Evolutionary conservation across 1,140 invertebrate species (phyloP), one percentile per base, ranked within the genome.

Genomic region (Drusus annulatus): DNA sequence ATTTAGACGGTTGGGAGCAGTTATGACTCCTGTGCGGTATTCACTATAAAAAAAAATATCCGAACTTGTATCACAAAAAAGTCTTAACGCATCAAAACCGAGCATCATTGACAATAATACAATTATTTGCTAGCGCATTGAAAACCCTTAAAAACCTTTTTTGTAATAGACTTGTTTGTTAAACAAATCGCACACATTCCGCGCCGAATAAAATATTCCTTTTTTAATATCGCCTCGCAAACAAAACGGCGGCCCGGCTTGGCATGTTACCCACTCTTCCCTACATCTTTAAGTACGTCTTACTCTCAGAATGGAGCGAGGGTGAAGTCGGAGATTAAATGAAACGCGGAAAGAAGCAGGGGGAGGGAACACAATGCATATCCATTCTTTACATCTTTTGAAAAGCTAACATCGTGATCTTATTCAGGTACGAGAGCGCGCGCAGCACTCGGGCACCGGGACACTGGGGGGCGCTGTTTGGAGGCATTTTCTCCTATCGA

Each of bases 221-320:
- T 71, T 36, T 50, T 45, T 45, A 50, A 71, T 50, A 45, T 17
- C 31, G 28, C 50, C 45, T 54, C 50, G 21, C 71, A 54, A 50
- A 71, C 50, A 74, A 74, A 74, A 54, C 19, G 50, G 31, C 17
- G 31, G 50, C 52, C 36, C 23, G 69, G 78, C 58, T 80, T 58
- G 74, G 78, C 28, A 25, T 74, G 78, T 80, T 80, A 80, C 75
- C 78, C 78, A 74, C 78, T 80, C 62, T 73, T 73, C 68, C 31
- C 10, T 50, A 79, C 77, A 79, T 58, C 36, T 65, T 23, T 71
- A 71, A 71, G 77, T 50, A 79, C 63, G 62, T 78, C 76, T 54
- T 71, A 36, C 77, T 68, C 52, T 71, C 77, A 71, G 25, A 69
- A 71, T 10, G 77, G 54, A 50, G 58, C 50, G 62, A 79, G 73